phyloP scores from a whole-genome alignment of 2,797 vertebrate genomes.

The Poeciliopsis gracilis region DNA sequence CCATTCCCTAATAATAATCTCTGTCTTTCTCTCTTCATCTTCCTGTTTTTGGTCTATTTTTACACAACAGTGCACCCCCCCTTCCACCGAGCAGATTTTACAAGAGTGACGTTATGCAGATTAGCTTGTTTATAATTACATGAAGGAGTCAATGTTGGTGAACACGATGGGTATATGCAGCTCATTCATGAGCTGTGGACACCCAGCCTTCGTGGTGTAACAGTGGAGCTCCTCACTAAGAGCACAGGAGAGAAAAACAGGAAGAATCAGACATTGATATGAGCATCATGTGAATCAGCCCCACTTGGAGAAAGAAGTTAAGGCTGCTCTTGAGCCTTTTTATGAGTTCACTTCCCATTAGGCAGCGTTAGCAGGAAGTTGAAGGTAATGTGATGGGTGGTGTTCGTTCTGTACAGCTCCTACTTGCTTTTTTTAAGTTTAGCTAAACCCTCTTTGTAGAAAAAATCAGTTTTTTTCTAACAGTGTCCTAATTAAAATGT shows the following conservation, averaged over 20 bases:
- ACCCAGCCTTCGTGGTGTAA: constrained; percentile 46
- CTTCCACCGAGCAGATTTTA: constrained; percentile 3
- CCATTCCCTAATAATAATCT: neutral
- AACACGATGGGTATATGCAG: neutral
- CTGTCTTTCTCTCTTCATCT: constrained; percentile 20
- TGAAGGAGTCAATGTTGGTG: constrained; percentile 3
- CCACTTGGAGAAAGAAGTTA: constrained; percentile 13
- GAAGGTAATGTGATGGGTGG: constrained; percentile 33
- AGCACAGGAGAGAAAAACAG: constrained; percentile 16
- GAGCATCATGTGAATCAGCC: constrained; percentile 4
- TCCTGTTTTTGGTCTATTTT: constrained; percentile 30
- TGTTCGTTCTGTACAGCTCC: constrained; percentile 18
- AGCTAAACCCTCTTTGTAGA: constrained; percentile 5
- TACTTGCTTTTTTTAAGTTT: constrained; percentile 11
- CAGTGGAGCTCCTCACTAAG: constrained; percentile 1
- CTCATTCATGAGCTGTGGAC: constrained; percentile 19
- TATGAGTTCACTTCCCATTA: constrained; percentile 46
- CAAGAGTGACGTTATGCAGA: neutral
- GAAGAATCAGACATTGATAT: neutral
- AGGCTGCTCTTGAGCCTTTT: constrained; percentile 40
- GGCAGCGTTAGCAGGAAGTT: constrained; percentile 49
- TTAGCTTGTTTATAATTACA: neutral
- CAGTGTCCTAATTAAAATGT: no score
- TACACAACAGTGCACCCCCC: constrained; percentile 28
- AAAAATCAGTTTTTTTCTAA: neutral